These are phyloP conservation scores for Gadus chalcogrammus DNA, from an alignment of 2,113 vertebrate species.

Conservation along the genomic window DNA sequence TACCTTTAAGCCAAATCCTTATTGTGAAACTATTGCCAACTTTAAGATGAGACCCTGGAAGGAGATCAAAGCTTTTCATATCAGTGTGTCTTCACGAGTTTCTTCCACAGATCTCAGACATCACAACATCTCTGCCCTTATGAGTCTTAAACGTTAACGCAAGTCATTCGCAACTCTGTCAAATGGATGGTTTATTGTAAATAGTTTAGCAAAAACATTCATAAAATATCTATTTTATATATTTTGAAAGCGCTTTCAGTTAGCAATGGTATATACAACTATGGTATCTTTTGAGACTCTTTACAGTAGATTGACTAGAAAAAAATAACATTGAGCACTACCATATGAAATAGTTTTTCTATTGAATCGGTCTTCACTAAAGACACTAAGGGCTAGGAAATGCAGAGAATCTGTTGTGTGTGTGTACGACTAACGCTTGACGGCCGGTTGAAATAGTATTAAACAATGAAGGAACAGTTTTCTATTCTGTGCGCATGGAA, in stretches of 20 bases:
- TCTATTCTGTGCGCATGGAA: background rate
- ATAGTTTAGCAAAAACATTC: constrained; percentile 46
- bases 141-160: background rate
- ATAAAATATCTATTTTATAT: constrained; percentile 39
- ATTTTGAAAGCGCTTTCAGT: constrained; percentile 55
- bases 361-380: background rate
- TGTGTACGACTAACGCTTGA: background rate
- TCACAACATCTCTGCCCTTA: background rate
- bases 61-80: background rate
- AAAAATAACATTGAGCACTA: background rate
- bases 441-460: background rate
- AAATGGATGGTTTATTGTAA: constrained; percentile 47
- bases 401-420: background rate
- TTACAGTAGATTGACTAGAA: background rate
- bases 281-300: constrained; percentile 7
- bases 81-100: background rate
- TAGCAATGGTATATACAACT: background rate
- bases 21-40: background rate
- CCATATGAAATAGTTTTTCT: background rate
- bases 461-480: background rate
- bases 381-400: background rate
- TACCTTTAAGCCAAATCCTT: too few relatives aligned
- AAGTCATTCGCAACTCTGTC: constrained; percentile 9
- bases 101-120: background rate
- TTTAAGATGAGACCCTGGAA: background rate